phyloP scores from a whole-genome alignment of 1,140 invertebrate genomes.

The Drosophila trapezifrons region DNA sequence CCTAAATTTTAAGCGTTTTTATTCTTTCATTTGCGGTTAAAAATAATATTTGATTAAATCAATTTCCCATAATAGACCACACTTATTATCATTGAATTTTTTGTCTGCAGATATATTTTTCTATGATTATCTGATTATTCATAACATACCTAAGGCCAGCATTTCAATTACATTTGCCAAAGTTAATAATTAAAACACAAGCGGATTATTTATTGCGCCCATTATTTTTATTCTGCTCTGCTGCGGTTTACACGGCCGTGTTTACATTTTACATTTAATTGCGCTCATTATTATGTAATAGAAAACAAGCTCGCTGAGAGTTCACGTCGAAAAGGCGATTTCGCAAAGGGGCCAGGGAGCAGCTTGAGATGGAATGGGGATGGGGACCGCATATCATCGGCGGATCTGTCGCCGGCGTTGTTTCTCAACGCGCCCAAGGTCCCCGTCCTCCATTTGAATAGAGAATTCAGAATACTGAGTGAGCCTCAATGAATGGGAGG shows the following conservation, averaged over 20 bases:
- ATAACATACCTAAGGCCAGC: background rate
- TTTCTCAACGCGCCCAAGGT: slow-evolving; percentile 50
- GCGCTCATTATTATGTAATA: slow-evolving; percentile 49
- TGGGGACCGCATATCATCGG: slow-evolving; percentile 34
- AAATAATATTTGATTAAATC: slow-evolving; percentile 11
- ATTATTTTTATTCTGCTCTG: slow-evolving; percentile 36
- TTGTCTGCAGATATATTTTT: background rate
- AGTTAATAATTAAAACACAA: slow-evolving; percentile 51
- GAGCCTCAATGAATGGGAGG: slow-evolving; percentile 42
- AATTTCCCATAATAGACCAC: slow-evolving; percentile 5
- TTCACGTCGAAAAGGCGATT: slow-evolving; percentile 23
- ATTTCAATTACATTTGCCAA: slow-evolving; percentile 25
- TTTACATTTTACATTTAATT: slow-evolving; percentile 45
- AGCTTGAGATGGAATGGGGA: slow-evolving; percentile 2
- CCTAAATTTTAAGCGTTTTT: background rate
- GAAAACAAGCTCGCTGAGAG: slow-evolving; percentile 40
- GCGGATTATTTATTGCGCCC: slow-evolving; percentile 37
- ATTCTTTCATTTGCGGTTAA: slow-evolving; percentile 2
- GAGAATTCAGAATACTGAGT: slow-evolving; percentile 9
- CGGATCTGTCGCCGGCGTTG: slow-evolving; percentile 30
- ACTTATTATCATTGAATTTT: background rate
- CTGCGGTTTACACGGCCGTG: slow-evolving; percentile 39
- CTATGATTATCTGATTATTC: slow-evolving; percentile 19
- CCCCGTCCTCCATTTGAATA: slow-evolving; percentile 59
- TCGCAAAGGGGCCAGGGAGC: slow-evolving; percentile 19